Evolutionary conservation across 2,797 vertebrate species (phyloP).

Genomic region (Pseudochromis fuscus): DNA sequence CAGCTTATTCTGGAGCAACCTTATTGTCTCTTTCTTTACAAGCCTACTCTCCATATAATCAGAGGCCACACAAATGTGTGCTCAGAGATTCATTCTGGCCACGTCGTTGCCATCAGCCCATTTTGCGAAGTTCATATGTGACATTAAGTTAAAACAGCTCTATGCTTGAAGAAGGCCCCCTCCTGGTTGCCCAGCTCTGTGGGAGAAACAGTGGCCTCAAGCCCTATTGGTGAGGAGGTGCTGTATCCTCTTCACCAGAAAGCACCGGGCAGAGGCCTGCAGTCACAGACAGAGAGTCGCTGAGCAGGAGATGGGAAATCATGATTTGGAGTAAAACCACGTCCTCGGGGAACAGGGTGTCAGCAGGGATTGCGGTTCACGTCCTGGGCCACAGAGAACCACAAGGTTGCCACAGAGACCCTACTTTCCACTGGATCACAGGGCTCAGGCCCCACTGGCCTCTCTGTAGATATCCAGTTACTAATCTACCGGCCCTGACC

Average conservation of each 20-base stretch:
- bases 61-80: constrained; percentile 69
- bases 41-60: constrained; percentile 74
- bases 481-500: constrained; percentile 83
- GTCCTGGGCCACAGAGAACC: constrained; percentile 71
- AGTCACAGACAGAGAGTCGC: constrained; percentile 70
- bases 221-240: constrained; percentile 58
- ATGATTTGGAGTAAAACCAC: constrained; percentile 81
- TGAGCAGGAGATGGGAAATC: constrained; percentile 79
- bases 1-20: constrained; percentile 37
- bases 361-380: constrained; percentile 78
- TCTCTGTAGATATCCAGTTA: constrained; percentile 80
- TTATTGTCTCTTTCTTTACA: constrained; percentile 46
- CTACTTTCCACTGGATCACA: constrained; percentile 82
- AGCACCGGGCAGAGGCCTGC: constrained; percentile 61
- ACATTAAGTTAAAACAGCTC: constrained; percentile 53
- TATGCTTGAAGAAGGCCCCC: constrained; percentile 39
- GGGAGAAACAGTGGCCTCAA: constrained; percentile 69
- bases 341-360: constrained; percentile 83
- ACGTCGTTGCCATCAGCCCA: constrained; percentile 60
- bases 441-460: constrained; percentile 77
- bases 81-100: constrained; percentile 57
- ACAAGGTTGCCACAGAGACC: constrained; percentile 70
- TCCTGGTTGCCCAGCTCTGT: constrained; percentile 55
- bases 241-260: constrained; percentile 62
- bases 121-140: constrained; percentile 65